Percentiles rank a stretch among this genome's conserved stretches.
These are phyloP conservation scores for Agrochola macilenta DNA, from an alignment of 2,888 invertebrate species.

Conservation along the genomic window DNA sequence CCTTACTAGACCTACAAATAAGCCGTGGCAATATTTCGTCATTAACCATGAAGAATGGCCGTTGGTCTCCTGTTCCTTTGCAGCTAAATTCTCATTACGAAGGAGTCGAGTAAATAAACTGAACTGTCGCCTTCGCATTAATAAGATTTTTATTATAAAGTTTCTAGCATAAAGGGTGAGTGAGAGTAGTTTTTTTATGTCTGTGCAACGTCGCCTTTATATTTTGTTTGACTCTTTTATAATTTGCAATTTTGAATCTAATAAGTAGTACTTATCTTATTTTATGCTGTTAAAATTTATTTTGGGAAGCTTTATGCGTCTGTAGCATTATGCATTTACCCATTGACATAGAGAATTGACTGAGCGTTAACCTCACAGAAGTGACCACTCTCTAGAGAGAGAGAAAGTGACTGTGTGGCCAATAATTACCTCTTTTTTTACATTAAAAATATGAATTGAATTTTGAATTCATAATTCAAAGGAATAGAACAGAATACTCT, in stretches of 20 bases:
- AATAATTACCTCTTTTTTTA: neutral
- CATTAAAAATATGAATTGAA: too few species aligned
- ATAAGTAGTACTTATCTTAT: neutral
- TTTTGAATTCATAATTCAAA: too few species aligned
- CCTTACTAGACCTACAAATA: conserved; percentile 58
- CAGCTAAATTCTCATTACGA: conserved; percentile 65
- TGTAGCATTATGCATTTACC: neutral
- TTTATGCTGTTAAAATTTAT: neutral
- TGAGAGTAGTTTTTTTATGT: conserved; percentile 29
- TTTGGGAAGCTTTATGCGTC: too few species aligned
- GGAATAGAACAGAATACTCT: too few species aligned
- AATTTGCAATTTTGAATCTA: neutral
- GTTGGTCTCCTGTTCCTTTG: conserved; percentile 53
- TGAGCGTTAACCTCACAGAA: neutral
- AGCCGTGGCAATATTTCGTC: conserved; percentile 71
- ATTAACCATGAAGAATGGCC: conserved; percentile 69
- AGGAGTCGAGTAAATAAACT: conserved; percentile 59
- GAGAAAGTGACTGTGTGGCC: too few species aligned
- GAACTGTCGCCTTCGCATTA: conserved; percentile 28
- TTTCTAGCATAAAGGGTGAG: conserved; percentile 11
- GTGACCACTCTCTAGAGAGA: too few species aligned
- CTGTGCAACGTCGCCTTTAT: conserved; percentile 6
- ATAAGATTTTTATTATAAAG: conserved; percentile 51
- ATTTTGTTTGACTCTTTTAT: neutral
- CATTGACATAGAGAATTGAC: neutral